A percentile compares a stretch with the other conserved stretches of the same genome.
Conservation (phyloP, 2,113 vertebrate genomes). For the Australoheros scitulus region DNA sequence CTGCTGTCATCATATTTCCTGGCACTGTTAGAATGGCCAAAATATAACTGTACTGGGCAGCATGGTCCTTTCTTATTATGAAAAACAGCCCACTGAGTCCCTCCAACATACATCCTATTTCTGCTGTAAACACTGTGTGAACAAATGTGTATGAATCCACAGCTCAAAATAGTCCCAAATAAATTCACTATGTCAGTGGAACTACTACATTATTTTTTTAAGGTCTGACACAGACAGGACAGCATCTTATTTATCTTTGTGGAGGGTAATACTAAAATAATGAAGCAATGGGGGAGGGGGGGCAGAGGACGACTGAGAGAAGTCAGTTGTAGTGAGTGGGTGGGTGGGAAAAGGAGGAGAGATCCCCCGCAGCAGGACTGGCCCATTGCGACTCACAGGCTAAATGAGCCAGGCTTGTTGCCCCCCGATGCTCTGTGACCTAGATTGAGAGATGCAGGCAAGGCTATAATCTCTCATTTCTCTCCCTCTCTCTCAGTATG, state of each 20-base stretch:
- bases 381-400: conserved; percentile 72
- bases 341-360: conserved; percentile 31
- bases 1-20: background rate
- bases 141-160: background rate
- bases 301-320: conserved; percentile 4
- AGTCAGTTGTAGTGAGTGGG: conserved; percentile 6
- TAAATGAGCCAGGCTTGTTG: conserved; percentile 76
- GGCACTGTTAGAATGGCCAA: background rate
- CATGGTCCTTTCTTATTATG: background rate
- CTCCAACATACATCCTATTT: background rate
- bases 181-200: background rate
- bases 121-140: background rate
- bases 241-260: background rate
- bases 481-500: conserved; percentile 26
- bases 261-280: background rate
- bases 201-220: background rate
- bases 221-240: background rate
- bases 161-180: background rate
- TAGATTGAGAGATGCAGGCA: conserved; percentile 75
- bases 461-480: conserved; percentile 72
- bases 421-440: conserved; percentile 81
- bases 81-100: background rate
- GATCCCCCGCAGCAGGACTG: conserved; percentile 59
- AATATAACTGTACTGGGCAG: background rate
- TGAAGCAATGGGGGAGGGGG: background rate